Conservation (phyloP, 2,888 invertebrate species). For the Ariolimax columbianus region DNA sequence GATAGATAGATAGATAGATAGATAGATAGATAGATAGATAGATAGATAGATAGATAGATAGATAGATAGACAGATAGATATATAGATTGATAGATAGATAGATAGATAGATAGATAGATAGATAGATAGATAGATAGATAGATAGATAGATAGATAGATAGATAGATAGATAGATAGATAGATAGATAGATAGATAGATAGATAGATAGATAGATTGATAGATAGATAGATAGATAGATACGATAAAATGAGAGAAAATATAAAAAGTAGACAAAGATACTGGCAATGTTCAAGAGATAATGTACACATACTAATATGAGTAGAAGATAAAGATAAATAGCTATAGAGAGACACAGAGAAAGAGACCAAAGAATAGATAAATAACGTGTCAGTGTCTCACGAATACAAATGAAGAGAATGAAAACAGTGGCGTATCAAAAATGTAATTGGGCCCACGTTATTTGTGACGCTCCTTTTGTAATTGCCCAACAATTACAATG, state of each 20-base stretch:
- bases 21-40: not conserved
- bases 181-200: not conserved
- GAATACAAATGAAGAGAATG: no score
- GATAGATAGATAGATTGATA: not conserved
- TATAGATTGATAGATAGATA: not conserved
- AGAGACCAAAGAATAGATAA: not conserved
- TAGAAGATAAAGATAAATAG: not conserved
- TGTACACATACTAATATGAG: no score
- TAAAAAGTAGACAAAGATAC: no score
- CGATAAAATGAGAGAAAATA: no score
- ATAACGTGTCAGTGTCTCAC: no score
- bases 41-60: not conserved
- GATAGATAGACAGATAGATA: slow-evolving; percentile 11
- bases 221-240: not conserved
- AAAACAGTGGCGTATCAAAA: no score
- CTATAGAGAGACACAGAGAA: not conserved
- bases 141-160: slow-evolving; percentile 13
- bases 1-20: slow-evolving; percentile 5
- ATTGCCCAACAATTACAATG: no score
- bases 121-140: slow-evolving; percentile 5
- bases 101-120: slow-evolving; percentile 6
- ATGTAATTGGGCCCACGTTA: no score
- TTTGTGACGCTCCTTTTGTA: no score
- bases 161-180: not conserved
- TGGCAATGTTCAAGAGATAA: no score